A percentile compares a stretch with the other conserved stretches of the same genome.
Conservation (phyloP, 2,113 vertebrate species). For the Lophura nycthemera region DNA sequence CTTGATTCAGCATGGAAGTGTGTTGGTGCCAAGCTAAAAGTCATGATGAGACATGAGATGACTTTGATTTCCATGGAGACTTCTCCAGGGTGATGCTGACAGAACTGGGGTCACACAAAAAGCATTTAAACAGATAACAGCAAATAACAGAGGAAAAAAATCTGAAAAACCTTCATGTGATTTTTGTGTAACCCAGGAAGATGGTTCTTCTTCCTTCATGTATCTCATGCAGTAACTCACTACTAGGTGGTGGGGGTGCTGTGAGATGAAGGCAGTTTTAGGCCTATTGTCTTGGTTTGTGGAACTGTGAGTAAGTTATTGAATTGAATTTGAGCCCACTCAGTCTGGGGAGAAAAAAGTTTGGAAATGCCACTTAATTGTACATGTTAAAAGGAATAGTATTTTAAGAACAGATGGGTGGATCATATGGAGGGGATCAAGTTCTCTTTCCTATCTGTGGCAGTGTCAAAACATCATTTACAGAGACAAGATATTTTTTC, state of each 20-base stretch:
- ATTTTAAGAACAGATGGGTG: neutral
- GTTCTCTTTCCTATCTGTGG: neutral
- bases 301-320: neutral
- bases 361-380: neutral
- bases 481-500: neutral
- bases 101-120: neutral
- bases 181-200: neutral
- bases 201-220: neutral
- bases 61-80: slow-evolving; percentile 4
- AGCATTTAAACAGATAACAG: neutral
- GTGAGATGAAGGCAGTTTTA: neutral
- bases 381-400: neutral
- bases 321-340: neutral
- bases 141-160: neutral
- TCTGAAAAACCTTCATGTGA: neutral
- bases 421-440: fast-evolving
- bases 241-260: neutral
- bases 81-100: neutral
- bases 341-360: neutral
- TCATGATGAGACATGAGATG: neutral
- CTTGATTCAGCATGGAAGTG: neutral
- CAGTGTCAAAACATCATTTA: neutral
- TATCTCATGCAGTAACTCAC: neutral
- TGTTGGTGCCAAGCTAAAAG: neutral
- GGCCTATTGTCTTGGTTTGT: neutral